phyloP scores from a whole-genome alignment of 2,888 invertebrate genomes.

The Eumerus sabulonum region DNA sequence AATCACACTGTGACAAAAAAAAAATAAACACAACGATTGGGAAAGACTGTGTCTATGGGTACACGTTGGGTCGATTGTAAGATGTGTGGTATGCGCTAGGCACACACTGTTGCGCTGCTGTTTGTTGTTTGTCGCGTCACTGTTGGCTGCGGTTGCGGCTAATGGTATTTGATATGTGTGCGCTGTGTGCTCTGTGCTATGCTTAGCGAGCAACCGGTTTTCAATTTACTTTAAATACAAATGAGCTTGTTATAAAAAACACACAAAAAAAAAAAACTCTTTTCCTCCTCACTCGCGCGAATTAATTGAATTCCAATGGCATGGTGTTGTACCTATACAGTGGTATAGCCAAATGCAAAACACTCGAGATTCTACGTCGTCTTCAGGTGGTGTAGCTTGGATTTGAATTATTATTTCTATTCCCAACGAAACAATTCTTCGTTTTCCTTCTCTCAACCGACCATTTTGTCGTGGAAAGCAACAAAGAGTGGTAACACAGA shows the following conservation, averaged over 20 bases:
- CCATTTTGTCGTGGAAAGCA: constrained; percentile 61
- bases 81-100: constrained; percentile 42
- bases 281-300: neutral
- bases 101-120: constrained; percentile 32
- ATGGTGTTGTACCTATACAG: constrained; percentile 59
- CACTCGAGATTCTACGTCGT: constrained; percentile 17
- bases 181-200: constrained; percentile 40
- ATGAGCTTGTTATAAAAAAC: constrained; percentile 43
- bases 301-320: constrained; percentile 32
- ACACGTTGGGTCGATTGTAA: constrained; percentile 3
- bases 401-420: too few species aligned
- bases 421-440: neutral
- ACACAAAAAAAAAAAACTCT: neutral
- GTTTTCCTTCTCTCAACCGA: constrained; percentile 13
- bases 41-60: constrained; percentile 33
- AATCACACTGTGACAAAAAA: constrained; percentile 20
- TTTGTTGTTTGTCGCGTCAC: constrained; percentile 1
- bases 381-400: neutral
- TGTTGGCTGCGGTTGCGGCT: constrained; percentile 5
- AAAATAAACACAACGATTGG: constrained; percentile 36
- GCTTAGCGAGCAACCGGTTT: constrained; percentile 69
- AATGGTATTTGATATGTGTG: constrained; percentile 29
- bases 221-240: constrained; percentile 60
- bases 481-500: constrained; percentile 10
- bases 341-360: constrained; percentile 6